Base-by-base conservation (phyloP, 2,797 vertebrate genomes). In the Ctenopoma kingsleyae region DNA sequence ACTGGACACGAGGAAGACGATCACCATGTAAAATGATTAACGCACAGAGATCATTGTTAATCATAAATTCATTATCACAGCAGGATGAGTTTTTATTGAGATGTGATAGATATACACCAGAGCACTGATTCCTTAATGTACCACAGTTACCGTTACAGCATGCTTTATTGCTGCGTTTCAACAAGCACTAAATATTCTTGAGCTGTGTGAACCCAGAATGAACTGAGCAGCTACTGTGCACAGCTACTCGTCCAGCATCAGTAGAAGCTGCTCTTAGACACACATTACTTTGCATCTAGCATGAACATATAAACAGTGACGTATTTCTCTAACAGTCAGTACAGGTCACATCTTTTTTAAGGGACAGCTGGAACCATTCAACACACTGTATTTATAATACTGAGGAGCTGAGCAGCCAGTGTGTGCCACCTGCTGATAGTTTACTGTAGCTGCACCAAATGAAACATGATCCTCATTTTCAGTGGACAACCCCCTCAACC, bases 21-120 rank as follows among this genome's bases (percentile, higher is more conserved):
- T 19, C 43, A 40, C 22, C 27, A 36, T 22, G 23, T 36, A 36
- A 10, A 36, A 12, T 36, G 35, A 36, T 36, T 10, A 36, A 47
- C 12, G 1, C 11, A 56, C n/a, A 30, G n/a, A 1, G 1, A 35
- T 30, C 9, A 74, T 22, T 38, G 22, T 56, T 48, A 22, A 44
- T 71, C 12, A 56, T 51, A 53, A 36, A 11, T 66, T 75, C 65
- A 78, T 86, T 69, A 55, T 9, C 40, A 70, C 67, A 80, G 74
- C 36, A 41, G 22, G 19, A 76, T 52, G 63, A 59, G 70, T 46
- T 19, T 65, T 11, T 58, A 61, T 13, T 57, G 19, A 35, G 36
- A 40, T 51, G 50, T 66, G 38, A 76, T 55, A 53, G 27, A 51
- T 68, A 69, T 46, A 57, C 36, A 63, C 9, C 46, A 20, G 67